phyloP scores from a whole-genome alignment of 2,113 vertebrate genomes.

The Notechis scutatus region DNA sequence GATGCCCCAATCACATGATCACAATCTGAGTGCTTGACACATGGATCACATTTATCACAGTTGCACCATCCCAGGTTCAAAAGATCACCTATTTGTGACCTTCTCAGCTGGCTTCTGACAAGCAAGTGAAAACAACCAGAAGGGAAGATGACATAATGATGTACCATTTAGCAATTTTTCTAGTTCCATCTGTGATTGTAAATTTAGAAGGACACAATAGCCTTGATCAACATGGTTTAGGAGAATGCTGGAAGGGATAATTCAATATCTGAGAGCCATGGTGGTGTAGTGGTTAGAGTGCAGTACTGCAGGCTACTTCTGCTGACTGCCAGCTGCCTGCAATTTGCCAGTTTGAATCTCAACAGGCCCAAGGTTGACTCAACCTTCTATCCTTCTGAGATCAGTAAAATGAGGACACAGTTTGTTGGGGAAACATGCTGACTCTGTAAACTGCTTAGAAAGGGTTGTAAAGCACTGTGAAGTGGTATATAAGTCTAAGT shows the following conservation, averaged over 20 bases:
- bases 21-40: not conserved
- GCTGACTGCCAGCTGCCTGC: too few relatives aligned
- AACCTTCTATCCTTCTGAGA: too few relatives aligned
- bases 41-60: not conserved
- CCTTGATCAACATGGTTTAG: not conserved
- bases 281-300: too few relatives aligned
- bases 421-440: too few relatives aligned
- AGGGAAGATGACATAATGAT: not conserved
- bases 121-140: not conserved
- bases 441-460: too few relatives aligned
- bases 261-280: not conserved
- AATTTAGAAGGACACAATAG: not conserved
- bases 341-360: too few relatives aligned
- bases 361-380: too few relatives aligned
- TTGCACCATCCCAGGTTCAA: not conserved
- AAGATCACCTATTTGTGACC: not conserved
- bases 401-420: too few relatives aligned
- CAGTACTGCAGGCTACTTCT: too few relatives aligned
- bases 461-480: too few relatives aligned
- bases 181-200: not conserved
- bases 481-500: too few relatives aligned
- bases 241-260: not conserved
- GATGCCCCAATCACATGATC: not conserved
- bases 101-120: not conserved
- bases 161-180: not conserved